These are phyloP conservation scores for Philaethria dido DNA, from an alignment of 2,888 invertebrate species.

Conservation along the genomic window DNA sequence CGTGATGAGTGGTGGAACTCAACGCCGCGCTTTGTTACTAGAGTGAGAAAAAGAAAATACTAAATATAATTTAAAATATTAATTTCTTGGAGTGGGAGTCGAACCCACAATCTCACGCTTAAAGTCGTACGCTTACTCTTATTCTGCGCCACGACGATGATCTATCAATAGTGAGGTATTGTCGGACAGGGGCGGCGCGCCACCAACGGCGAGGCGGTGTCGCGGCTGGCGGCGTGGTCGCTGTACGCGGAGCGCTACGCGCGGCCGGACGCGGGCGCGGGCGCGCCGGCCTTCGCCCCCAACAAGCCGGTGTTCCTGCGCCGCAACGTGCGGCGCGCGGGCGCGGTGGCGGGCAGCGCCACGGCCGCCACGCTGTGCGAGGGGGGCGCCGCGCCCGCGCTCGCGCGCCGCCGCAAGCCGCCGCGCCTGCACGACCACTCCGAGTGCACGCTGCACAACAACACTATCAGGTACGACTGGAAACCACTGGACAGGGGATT, in stretches of 20 bases:
- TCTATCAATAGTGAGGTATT: no score
- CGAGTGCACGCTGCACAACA: conserved; percentile 54
- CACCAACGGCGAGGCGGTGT: conserved; percentile 52
- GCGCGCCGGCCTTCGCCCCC: conserved; percentile 52
- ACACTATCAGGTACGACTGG: conserved; percentile 45
- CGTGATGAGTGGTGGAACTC: no score
- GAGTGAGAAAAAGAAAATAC: no score
- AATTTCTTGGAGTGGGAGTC: no score
- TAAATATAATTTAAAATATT: no score
- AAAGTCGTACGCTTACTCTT: no score
- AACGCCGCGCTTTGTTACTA: no score
- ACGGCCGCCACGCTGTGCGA: conserved; percentile 39
- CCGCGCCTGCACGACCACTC: conserved; percentile 58
- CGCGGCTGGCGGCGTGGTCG: conserved; percentile 63
- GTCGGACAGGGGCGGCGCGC: conserved; percentile 50
- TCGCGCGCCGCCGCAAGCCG: conserved; percentile 58
- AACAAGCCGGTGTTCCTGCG: conserved; percentile 67
- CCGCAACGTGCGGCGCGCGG: conserved; percentile 67
- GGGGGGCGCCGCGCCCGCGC: conserved; percentile 33
- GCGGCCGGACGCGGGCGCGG: conserved; percentile 52
- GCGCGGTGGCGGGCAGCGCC: conserved; percentile 54
- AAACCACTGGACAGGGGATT: no score
- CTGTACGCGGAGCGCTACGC: conserved; percentile 65
- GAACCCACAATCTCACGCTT: no score
- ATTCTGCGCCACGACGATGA: no score